These are phyloP conservation scores for Agriopis leucophaearia DNA, from an alignment of 2,888 invertebrate species.

Conservation along the genomic window DNA sequence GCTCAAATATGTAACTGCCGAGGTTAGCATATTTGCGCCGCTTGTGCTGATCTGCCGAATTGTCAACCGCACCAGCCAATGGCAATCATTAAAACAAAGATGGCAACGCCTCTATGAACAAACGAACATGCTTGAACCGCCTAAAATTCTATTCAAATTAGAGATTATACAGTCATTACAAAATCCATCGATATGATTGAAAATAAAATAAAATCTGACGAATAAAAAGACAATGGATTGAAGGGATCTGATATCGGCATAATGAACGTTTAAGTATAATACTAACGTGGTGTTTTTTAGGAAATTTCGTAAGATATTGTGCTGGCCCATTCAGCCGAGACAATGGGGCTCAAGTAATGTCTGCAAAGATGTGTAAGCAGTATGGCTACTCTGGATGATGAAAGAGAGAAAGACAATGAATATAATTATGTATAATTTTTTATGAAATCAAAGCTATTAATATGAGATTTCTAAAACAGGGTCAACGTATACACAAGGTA, in stretches of 20 bases:
- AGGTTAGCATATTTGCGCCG: too few species aligned
- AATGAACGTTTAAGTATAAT: slow-evolving; percentile 77
- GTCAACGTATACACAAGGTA: too few species aligned
- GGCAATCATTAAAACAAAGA: too few species aligned
- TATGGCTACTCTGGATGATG: slow-evolving; percentile 11
- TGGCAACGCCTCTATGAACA: too few species aligned
- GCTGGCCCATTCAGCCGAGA: slow-evolving; percentile 80
- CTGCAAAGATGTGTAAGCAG: slow-evolving; percentile 19
- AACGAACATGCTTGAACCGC: neutral
- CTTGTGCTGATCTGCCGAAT: too few species aligned
- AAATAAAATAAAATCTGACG: slow-evolving; percentile 45
- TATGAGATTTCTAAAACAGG: too few species aligned
- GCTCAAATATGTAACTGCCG: too few species aligned
- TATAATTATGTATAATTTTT: too few species aligned
- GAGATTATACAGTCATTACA: slow-evolving; percentile 16
- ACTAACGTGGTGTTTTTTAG: slow-evolving; percentile 77
- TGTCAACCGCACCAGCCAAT: too few species aligned
- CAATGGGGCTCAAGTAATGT: slow-evolving; percentile 70
- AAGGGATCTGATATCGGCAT: slow-evolving; percentile 68
- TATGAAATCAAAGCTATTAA: too few species aligned
- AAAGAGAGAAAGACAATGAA: neutral
- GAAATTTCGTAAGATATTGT: slow-evolving; percentile 86
- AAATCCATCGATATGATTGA: slow-evolving; percentile 47
- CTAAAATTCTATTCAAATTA: neutral
- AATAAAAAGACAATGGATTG: slow-evolving; percentile 69